phyloP scores from a whole-genome alignment of 2,113 vertebrate species.

The Rhinoptilus africanus region DNA sequence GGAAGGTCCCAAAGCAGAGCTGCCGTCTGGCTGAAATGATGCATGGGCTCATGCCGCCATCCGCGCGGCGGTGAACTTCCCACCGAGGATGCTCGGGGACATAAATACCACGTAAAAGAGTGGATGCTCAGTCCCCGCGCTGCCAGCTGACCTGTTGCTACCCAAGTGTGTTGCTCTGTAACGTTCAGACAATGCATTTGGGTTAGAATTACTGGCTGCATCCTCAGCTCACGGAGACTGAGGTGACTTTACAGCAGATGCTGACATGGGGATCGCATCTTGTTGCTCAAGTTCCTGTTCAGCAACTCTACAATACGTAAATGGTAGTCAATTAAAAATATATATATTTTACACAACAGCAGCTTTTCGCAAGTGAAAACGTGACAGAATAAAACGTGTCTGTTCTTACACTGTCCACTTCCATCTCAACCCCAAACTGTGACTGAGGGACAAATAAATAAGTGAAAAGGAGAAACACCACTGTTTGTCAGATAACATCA shows the following conservation, averaged over 20 bases:
- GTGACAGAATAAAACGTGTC: background rate
- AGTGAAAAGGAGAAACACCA: slow-evolving; percentile 2
- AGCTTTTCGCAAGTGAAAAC: background rate
- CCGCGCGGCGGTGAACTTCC: background rate
- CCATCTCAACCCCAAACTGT: background rate
- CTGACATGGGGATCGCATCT: background rate
- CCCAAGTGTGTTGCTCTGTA: background rate
- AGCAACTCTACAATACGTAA: background rate
- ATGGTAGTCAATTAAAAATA: background rate
- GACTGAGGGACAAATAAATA: slow-evolving; percentile 13
- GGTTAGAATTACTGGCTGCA: background rate
- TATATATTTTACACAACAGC: background rate
- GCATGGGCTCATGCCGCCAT: rapidly evolving
- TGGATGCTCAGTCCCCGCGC: background rate
- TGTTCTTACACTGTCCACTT: background rate
- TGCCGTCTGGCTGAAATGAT: background rate
- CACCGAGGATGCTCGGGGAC: rapidly evolving
- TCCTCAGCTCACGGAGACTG: background rate
- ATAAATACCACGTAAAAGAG: background rate
- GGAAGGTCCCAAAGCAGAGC: background rate
- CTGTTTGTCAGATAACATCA: slow-evolving; percentile 56
- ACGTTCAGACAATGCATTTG: background rate
- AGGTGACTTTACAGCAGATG: background rate
- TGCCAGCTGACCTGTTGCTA: background rate
- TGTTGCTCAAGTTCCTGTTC: background rate